Evolutionary conservation across 2,888 invertebrate species (phyloP).

Genomic region (Fragum sueziense): DNA sequence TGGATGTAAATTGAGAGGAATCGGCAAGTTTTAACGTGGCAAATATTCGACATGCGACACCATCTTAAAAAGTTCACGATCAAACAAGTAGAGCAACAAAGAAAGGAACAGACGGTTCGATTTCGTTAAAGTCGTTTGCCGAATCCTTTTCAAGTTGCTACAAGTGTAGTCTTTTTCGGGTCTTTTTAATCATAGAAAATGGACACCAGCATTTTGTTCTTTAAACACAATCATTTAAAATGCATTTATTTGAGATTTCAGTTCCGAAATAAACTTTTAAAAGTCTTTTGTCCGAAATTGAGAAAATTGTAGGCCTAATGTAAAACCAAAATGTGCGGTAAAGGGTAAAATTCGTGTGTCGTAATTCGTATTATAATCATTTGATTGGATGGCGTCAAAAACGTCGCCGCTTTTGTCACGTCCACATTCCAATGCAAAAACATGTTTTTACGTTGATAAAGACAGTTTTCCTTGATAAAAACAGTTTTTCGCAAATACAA

Average conservation of each 20-base stretch:
- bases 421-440: not conserved
- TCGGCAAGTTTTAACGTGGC: not conserved
- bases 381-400: constrained; percentile 23
- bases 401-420: not conserved
- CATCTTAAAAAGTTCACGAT: not conserved
- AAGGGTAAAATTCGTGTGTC: not conserved
- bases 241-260: too few species aligned
- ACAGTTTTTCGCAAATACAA: not conserved
- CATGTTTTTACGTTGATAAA: constrained; percentile 1
- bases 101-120: not conserved
- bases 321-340: not conserved
- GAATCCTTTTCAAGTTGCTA: not conserved
- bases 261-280: too few species aligned
- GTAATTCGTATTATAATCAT: not conserved
- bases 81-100: not conserved
- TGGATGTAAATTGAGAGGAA: too few species aligned
- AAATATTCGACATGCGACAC: not conserved
- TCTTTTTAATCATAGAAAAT: too few species aligned
- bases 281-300: not conserved
- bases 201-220: too few species aligned
- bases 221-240: too few species aligned
- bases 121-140: not conserved
- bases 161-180: too few species aligned
- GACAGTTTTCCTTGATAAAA: not conserved
- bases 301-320: not conserved